Evolutionary conservation across 2,113 vertebrate species (phyloP), one percentile per base, ranked within the genome.

Genomic region (Pitta sordida): DNA sequence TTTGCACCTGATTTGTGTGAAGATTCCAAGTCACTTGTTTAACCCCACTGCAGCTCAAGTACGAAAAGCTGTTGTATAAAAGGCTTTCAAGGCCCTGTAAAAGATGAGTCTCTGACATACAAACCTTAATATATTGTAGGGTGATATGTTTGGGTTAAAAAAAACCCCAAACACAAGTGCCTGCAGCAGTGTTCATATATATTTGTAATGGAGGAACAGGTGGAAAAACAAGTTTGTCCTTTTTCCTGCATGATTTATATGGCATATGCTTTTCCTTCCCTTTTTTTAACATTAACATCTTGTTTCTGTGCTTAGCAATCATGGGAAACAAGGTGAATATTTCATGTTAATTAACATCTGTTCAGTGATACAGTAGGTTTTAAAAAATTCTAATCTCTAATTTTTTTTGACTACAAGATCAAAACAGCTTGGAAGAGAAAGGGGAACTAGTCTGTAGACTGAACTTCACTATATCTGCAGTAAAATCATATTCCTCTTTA

Each of bases 221-320:
- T 84, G 29, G 94, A 87, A 64, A 79, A 86, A 79, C 32, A 70
- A 60, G 51, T 63, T 83, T 83, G 26, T 37, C n/a, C 27, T 52
- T 88, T 86, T 83, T 95, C 63, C 58, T 96, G 71, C 51, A 84
- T 94, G 91, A 96, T 96, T 96, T 81, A 95, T 78, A 60, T 23
- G 52, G 46, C 26, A 63, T 80, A 87, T 87, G 82, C 39, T 92
- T 79, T 90, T 82, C n/a, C 52, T 80, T 93, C 82, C 68, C 37
- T 86, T 43, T 86, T 93, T 76, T 90, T 64, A 68, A 55, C 59
- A 62, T 89, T 85, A 90, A 82, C 88, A 82, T 82, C 34, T 60
- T 36, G 52, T 41, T 87, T 76, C 71, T 95, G 17, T 91, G 71
- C 75, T 77, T 91, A 63, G 76, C 53, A 85, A 52, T 95, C 15